Evolutionary conservation across 2,797 vertebrate species (phyloP).

Genomic region (Sebastiscus tertius): DNA sequence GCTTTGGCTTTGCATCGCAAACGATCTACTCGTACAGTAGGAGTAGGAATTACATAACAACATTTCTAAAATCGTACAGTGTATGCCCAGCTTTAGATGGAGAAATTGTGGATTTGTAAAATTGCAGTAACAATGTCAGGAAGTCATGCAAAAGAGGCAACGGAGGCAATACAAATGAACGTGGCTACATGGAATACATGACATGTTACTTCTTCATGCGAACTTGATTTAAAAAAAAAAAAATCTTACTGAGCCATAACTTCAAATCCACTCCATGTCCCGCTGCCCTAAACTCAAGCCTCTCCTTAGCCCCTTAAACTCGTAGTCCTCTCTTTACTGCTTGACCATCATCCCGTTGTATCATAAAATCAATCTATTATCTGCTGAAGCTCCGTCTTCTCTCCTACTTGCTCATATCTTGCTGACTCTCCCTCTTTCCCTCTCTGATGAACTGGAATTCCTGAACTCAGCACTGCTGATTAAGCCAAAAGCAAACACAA

Average conservation of each 20-base stretch:
- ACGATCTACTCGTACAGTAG: too few relatives aligned
- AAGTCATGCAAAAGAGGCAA: too few relatives aligned
- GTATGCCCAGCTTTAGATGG: background rate
- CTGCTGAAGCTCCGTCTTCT: constrained; percentile 53
- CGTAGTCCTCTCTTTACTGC: background rate
- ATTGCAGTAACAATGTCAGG: background rate
- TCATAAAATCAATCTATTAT: background rate
- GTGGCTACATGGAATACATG: background rate
- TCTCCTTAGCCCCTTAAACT: background rate
- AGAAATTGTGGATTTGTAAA: background rate
- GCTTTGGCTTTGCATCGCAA: too few relatives aligned
- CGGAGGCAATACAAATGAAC: background rate
- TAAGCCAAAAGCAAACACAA: constrained; percentile 80
- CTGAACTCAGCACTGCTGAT: constrained; percentile 84
- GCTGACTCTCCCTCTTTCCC: constrained; percentile 56
- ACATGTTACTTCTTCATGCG: background rate
- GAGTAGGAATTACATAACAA: too few relatives aligned
- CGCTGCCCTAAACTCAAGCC: background rate
- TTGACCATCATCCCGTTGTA: background rate
- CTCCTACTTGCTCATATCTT: constrained; percentile 60
- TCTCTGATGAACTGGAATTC: constrained; percentile 78
- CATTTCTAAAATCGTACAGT: too few relatives aligned
- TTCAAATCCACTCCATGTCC: background rate
- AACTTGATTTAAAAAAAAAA: background rate
- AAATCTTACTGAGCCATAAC: background rate